Base-by-base conservation (phyloP, 1,140 invertebrate genomes). In the Drosophila bocqueti region DNA sequence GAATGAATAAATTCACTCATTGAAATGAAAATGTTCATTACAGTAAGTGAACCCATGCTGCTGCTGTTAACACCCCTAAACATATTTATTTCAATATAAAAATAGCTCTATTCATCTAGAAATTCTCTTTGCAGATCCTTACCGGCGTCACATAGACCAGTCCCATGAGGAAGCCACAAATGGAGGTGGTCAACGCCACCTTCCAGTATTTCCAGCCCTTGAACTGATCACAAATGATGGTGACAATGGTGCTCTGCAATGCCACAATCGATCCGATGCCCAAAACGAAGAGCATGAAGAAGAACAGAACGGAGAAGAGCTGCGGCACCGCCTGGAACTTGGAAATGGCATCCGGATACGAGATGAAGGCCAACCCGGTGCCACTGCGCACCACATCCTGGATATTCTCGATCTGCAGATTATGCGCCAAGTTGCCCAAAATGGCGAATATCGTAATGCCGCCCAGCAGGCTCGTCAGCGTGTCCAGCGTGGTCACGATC, bases 261-360 rank as follows among this genome's bases (percentile, higher is more conserved):
- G 95, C 96, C 5, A 96, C 95, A 43, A 95, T 95, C 61, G 96
- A 96, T 4, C 97, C 97, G 15, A 96, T 93, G 4, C 96, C 97
- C 54, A 98, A 92, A 0, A 97, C 95, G 54, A 96, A 96, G 84
- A 98, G 94, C 97, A 98, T 97, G n/a, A 98, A 93, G 94, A 98
- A 99, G 94, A 98, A 98, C 1, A 98, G 93, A 1, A 97, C 95
- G 0, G 98, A 94, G 93, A 98, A 99, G 13, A 93, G 58, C 64
- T 92, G 96, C 4, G 97, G 97, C 49, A 96, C 93, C 10, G 95
- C 93, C 15, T 95, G 94, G 81, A 98, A 97, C 89, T 97, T 96
- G 1, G 96, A 95, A 54, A 98, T 96, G 1, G 97, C 97, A 82
- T 98, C 97, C 6, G 98, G 97, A 93, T 98, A 99, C 0, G 97